Conservation (phyloP, 1,140 invertebrate species). For the Berghia stephanieae region DNA sequence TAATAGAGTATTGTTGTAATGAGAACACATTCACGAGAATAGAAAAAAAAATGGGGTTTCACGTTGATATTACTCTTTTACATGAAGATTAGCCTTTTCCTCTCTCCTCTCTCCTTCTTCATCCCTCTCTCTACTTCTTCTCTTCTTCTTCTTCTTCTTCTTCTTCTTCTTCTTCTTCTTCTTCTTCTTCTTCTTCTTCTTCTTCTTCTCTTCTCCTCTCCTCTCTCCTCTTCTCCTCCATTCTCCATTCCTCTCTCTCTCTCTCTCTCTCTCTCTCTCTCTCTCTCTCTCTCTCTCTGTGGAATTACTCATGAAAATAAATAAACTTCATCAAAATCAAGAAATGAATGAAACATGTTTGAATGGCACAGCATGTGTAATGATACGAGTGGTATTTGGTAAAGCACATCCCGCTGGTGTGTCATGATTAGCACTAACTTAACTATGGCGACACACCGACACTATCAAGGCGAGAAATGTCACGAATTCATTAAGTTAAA, state of each 20-base stretch:
- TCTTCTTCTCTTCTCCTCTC: background rate
- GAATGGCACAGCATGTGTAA: too few relatives aligned
- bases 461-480: too few relatives aligned
- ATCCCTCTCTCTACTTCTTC: background rate
- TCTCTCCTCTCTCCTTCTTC: background rate
- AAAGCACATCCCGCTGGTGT: too few relatives aligned
- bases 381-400: too few relatives aligned
- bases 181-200: background rate
- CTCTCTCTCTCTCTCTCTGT: constrained; percentile 17
- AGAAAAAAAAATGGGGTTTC: too few relatives aligned
- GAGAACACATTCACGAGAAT: too few relatives aligned
- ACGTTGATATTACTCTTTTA: background rate
- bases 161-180: background rate
- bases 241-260: background rate
- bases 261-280: constrained; percentile 4
- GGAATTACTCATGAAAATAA: background rate
- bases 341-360: too few relatives aligned
- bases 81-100: background rate
- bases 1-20: too few relatives aligned
- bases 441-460: too few relatives aligned
- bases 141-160: background rate
- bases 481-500: too few relatives aligned
- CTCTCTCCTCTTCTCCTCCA: background rate
- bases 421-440: too few relatives aligned
- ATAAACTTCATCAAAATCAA: too few relatives aligned